Base-by-base conservation (phyloP, 2,888 invertebrate species). In the Drosophila trichaetosa region DNA sequence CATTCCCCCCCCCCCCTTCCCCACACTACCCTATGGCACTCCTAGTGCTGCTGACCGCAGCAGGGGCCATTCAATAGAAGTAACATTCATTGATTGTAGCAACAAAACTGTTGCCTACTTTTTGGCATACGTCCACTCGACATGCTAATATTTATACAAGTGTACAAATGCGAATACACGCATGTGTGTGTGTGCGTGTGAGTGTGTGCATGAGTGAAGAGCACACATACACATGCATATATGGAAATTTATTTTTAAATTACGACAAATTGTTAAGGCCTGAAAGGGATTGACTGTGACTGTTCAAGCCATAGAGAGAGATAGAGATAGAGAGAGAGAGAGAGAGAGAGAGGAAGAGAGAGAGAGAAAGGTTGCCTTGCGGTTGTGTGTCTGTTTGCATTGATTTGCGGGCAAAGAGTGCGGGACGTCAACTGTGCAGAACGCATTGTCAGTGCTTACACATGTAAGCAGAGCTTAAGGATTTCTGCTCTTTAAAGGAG, bases 21-120 rank as follows among this genome's bases (percentile, higher is more conserved):
- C 7, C 21, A 33, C 10, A 33, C 31, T 33, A 10, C 21, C 46
- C 13, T 36, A 40, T 53, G 53, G 33, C 49, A 57, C 38, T 49
- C 34, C 24, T 4, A 21, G 61, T 38, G 58, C 34, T 61, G 34
- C 34, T 51, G 52, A 61, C 57, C 59, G 34, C 71, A 56, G 54
- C 36, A 31, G 18, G 29, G 49, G 16, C 33, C 51, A 62, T 52
- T 53, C 56, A 42, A 52, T 51, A 31, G 40, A 58, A 34, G 70
- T 65, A 54, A 62, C 63, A 71, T 56, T 46, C 60, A 69, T 64
- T 74, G 75, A 83, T 79, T 74, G 74, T 63, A 74, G 65, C 65
- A 73, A 77, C 76, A 83, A 73, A 78, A 72, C 46, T 70, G 79
- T 77, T 64, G 76, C 70, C 73, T 67, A 68, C 64, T 83, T 76